Evolutionary conservation across 1,140 invertebrate species (phyloP), one percentile per base, ranked within the genome.

Genomic region (Cherax destructor): DNA sequence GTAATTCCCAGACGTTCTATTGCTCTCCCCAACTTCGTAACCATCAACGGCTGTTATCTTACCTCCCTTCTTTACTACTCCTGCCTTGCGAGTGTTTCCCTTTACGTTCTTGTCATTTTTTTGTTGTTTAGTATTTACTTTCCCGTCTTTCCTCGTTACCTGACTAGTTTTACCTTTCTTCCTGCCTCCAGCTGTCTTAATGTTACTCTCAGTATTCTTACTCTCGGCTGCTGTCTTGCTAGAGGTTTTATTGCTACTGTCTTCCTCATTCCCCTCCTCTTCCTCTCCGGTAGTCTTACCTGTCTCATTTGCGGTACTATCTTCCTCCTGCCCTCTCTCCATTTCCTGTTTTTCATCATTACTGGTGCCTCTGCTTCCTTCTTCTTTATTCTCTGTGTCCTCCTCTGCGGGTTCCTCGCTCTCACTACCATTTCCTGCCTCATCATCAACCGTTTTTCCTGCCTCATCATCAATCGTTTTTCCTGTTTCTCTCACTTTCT

Each of bases 231-330:
- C 5, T 18, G 61, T 18, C 4, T 65, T 65, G 1, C 11, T 65
- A 11, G 5, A 18, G 5, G 61, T 0, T 65, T 21, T 65, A 18
- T 18, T 65, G 21, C 21, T 21, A 4, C 61, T 6, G 11, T 21
- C 80, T 83, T 85, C 83, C 5, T 85, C 83, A n/a, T 72, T 61
- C 61, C 74, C 83, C 41, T 85, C 65, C 47, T 49, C 83, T n/a
- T 65, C 30, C 30, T 72, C 18, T 84, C 56, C 16, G n/a, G 1
- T 30, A 41, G 13, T 30, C 10, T 30, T 24, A 10, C n/a, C 59
- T 61, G 56, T 41, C n/a, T 24, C 74, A 69, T 56, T n/a, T 18
- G n/a, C 41, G 21, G n/a, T 11, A 0, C 9, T 16, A 11, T 52
- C 50, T 21, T 77, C 11, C 85, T 86, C 85, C 13, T 49, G 49